A percentile compares a stretch with the other conserved stretches of the same genome.
These are phyloP conservation scores for Oxycera nigricornis DNA, from an alignment of 2,888 invertebrate species.

Conservation along the genomic window DNA sequence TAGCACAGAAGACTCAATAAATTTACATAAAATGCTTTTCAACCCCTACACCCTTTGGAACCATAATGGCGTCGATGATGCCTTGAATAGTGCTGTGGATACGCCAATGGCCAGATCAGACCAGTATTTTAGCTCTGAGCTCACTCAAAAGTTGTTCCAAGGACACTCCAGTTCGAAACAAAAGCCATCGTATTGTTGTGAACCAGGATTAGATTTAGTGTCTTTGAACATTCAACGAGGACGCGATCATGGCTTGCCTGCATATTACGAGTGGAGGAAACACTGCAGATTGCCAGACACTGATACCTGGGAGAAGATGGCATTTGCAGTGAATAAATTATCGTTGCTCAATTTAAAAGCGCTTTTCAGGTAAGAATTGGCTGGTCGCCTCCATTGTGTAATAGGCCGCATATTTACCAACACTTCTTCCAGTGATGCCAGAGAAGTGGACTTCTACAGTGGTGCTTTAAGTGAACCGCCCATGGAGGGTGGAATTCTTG, in stretches of 20 bases:
- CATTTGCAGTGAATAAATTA: constrained; percentile 69
- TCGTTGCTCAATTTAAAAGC: constrained; percentile 69
- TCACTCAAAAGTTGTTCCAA: constrained; percentile 60
- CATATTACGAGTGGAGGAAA: constrained; percentile 78
- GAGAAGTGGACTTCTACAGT: constrained; percentile 88
- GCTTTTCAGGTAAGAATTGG: constrained; percentile 67
- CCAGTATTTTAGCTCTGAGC: constrained; percentile 59
- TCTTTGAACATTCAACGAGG: constrained; percentile 89
- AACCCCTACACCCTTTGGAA: constrained; percentile 78
- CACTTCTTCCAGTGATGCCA: constrained; percentile 66
- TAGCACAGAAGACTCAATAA: constrained; percentile 68
- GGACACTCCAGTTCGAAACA: constrained; percentile 50
- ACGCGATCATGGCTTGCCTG: constrained; percentile 84
- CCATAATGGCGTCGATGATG: constrained; percentile 68
- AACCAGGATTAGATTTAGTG: constrained; percentile 78
- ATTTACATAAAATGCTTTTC: constrained; percentile 80
- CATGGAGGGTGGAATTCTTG: constrained; percentile 74
- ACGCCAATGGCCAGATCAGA: constrained; percentile 66
- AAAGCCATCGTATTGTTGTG: constrained; percentile 61
- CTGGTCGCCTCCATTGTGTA: too few relatives aligned
- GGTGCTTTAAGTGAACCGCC: constrained; percentile 86
- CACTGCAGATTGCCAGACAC: constrained; percentile 75
- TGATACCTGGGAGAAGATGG: constrained; percentile 70
- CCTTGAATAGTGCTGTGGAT: constrained; percentile 72
- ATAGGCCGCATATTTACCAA: too few relatives aligned